phyloP scores from a whole-genome alignment of 2,888 invertebrate genomes.

The Dolichopus griseipennis region DNA sequence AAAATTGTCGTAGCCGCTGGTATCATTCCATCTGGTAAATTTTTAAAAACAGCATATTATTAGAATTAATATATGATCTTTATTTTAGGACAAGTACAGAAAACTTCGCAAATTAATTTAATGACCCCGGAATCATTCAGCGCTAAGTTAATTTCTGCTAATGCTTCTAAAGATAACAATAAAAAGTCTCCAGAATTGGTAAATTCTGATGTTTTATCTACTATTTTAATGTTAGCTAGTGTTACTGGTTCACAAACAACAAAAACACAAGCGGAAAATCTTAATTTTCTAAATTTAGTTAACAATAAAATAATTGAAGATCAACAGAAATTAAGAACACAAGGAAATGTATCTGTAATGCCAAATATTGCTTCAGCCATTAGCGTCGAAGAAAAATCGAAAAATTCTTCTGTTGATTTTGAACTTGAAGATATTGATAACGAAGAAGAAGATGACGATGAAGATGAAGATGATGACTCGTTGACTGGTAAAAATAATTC shows the following conservation, averaged over 20 bases:
- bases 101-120: constrained; percentile 51
- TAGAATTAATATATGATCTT: not conserved
- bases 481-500: constrained; percentile 28
- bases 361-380: not conserved
- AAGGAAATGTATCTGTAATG: not conserved
- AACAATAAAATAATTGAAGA: constrained; percentile 41
- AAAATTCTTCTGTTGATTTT: not conserved
- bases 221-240: constrained; percentile 41
- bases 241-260: constrained; percentile 32
- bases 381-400: not conserved
- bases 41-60: constrained; percentile 18
- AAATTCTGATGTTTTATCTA: constrained; percentile 39
- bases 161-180: constrained; percentile 21
- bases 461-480: constrained; percentile 24
- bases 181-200: constrained; percentile 33
- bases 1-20: constrained; percentile 24
- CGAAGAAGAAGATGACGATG: constrained; percentile 23
- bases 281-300: constrained; percentile 36
- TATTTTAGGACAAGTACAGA: not conserved
- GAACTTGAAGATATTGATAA: not conserved
- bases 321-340: constrained; percentile 31
- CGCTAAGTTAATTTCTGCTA: constrained; percentile 17
- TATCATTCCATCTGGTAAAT: constrained; percentile 28
- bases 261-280: constrained; percentile 31
- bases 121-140: constrained; percentile 85